A percentile compares a stretch with the other conserved stretches of the same genome.
These are phyloP conservation scores for Strigops habroptila DNA, from an alignment of 2,113 vertebrate genomes.

Conservation along the genomic window DNA sequence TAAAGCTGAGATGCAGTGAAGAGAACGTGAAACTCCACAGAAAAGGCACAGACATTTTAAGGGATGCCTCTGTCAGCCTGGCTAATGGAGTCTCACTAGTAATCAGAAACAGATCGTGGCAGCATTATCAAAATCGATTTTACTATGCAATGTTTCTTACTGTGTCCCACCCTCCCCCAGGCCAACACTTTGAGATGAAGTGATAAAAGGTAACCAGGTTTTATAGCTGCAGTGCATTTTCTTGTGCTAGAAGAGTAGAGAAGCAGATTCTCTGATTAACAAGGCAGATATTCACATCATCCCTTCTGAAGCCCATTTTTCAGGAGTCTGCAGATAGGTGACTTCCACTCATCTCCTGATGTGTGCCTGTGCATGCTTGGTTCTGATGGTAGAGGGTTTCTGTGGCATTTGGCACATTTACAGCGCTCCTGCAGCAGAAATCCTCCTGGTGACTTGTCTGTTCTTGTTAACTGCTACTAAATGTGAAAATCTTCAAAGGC, in stretches of 20 bases:
- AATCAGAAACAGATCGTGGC: background rate
- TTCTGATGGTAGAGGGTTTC: background rate
- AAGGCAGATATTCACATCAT: background rate
- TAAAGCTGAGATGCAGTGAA: background rate
- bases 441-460: background rate
- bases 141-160: background rate
- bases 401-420: accelerated
- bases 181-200: background rate
- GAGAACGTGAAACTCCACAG: background rate
- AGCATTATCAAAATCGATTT: background rate
- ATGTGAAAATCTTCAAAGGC: background rate
- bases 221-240: background rate
- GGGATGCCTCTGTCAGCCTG: background rate
- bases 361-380: accelerated
- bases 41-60: background rate
- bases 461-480: background rate
- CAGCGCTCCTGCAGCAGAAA: background rate
- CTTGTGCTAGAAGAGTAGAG: background rate
- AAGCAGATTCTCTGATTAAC: background rate
- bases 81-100: background rate
- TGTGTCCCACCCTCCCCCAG: background rate
- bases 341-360: background rate
- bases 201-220: background rate
- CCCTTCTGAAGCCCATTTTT: background rate
- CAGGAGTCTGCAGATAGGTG: background rate